Percentiles rank a stretch among this genome's conserved stretches.
Evolutionary conservation across 1,140 invertebrate genomes (phyloP).

Genomic region (Drosophila leontia): DNA sequence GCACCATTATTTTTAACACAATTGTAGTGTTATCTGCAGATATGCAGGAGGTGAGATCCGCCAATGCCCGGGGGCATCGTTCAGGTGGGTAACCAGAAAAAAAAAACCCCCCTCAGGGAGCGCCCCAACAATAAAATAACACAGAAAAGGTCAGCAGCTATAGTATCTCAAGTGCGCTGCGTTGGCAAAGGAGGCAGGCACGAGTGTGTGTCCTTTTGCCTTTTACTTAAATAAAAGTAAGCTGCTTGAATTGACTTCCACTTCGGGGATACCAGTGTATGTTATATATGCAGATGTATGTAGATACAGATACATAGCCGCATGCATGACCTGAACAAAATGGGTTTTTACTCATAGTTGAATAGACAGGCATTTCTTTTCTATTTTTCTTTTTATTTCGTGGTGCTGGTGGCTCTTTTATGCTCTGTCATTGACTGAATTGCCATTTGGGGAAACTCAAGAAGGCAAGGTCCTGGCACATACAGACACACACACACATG

Average conservation of each 20-base stretch:
- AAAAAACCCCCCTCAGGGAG: neutral
- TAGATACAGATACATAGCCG: conserved; percentile 4
- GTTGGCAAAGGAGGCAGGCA: neutral
- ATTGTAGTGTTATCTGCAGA: neutral
- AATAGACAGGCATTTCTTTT: conserved; percentile 66
- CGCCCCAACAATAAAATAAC: conserved; percentile 42
- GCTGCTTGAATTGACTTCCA: conserved; percentile 74
- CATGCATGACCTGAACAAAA: conserved; percentile 70
- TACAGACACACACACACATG: conserved; percentile 7
- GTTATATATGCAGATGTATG: conserved; percentile 18
- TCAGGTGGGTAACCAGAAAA: conserved; percentile 19
- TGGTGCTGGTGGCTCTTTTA: conserved; percentile 46
- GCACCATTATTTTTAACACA: neutral
- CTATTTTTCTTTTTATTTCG: neutral
- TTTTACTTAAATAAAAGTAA: conserved; percentile 73
- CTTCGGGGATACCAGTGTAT: conserved; percentile 25
- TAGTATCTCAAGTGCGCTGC: conserved; percentile 26
- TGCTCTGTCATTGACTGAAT: conserved; percentile 73
- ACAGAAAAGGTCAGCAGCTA: conserved; percentile 44
- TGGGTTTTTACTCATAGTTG: conserved; percentile 66
- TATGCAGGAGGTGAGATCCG: neutral
- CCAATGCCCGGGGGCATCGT: conserved; percentile 16
- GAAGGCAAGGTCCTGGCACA: conserved; percentile 14
- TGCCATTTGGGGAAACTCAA: conserved; percentile 58
- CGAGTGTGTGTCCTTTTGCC: conserved; percentile 29